Evolutionary conservation across 2,113 vertebrate genomes (phyloP).

Genomic region (Micromys minutus): DNA sequence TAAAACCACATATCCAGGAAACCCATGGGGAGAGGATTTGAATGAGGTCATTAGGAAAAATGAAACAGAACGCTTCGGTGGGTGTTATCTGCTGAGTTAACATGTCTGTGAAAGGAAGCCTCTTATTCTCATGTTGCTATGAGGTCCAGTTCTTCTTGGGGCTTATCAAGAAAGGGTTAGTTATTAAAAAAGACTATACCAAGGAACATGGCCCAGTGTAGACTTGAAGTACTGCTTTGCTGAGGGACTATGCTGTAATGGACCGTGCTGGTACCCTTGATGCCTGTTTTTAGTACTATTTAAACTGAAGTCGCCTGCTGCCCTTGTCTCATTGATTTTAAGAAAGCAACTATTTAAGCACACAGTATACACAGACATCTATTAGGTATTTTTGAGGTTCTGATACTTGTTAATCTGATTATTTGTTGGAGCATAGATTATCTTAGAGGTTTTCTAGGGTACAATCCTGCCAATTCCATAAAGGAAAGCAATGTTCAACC

Average conservation of each 20-base stretch:
- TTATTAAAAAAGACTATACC: conserved; percentile 54
- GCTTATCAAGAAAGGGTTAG: conserved; percentile 34
- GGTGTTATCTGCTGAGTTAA: conserved; percentile 24
- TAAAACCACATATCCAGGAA: conserved; percentile 84
- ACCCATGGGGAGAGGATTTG: conserved; percentile 86
- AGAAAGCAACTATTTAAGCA: neutral
- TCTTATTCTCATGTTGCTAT: conserved; percentile 31
- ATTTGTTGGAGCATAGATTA: neutral
- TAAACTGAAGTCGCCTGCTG: conserved; percentile 13
- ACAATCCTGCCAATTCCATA: neutral
- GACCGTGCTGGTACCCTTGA: neutral
- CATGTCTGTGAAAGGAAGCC: conserved; percentile 7
- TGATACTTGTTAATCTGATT: conserved; percentile 29
- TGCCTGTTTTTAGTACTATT: neutral
- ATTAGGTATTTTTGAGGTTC: conserved; percentile 38
- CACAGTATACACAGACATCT: neutral
- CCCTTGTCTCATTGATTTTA: neutral
- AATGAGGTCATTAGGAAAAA: conserved; percentile 83
- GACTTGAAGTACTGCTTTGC: neutral
- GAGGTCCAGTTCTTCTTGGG: conserved; percentile 6
- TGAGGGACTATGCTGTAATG: neutral
- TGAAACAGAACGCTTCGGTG: conserved; percentile 60
- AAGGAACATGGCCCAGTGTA: neutral
- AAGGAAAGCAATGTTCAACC: neutral
- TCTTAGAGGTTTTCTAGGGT: conserved; percentile 25